Percentiles rank a stretch among this genome's conserved stretches.
Evolutionary conservation across 2,888 invertebrate genomes (phyloP).

Genomic region (Agonopterix heracliana): DNA sequence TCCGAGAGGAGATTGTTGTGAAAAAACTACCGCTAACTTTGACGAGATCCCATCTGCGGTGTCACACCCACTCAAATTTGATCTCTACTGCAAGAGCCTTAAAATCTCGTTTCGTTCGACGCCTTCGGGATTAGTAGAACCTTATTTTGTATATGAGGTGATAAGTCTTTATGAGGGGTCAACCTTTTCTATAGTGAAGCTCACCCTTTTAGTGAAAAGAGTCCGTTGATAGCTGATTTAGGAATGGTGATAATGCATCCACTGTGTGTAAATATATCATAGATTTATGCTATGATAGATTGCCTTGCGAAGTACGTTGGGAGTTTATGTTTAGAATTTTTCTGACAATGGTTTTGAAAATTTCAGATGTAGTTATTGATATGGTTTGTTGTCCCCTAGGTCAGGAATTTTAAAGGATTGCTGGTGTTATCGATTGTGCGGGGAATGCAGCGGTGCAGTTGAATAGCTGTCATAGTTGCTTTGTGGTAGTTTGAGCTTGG

Average conservation of each 20-base stretch:
- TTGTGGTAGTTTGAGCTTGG: constrained; percentile 35
- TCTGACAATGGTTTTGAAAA: constrained; percentile 24
- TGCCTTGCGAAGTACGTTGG: constrained; percentile 37
- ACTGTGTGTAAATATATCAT: constrained; percentile 73
- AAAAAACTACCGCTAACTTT: constrained; percentile 73
- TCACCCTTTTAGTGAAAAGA: constrained; percentile 77
- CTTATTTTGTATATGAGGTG: constrained; percentile 77
- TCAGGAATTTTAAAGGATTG: constrained; percentile 40
- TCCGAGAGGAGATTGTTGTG: constrained; percentile 75
- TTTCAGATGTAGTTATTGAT: constrained; percentile 7
- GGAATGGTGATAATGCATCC: constrained; percentile 72
- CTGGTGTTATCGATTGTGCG: constrained; percentile 23
- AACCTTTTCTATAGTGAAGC: constrained; percentile 74
- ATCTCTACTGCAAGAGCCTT: constrained; percentile 36
- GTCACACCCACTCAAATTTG: constrained; percentile 39
- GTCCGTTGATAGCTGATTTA: constrained; percentile 76
- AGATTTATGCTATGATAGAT: constrained; percentile 71
- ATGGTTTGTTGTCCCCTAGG: constrained; percentile 25
- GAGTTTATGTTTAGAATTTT: constrained; percentile 17
- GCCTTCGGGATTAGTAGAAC: constrained; percentile 62
- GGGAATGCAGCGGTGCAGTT: constrained; percentile 22
- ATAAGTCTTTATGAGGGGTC: constrained; percentile 77
- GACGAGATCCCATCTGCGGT: constrained; percentile 61
- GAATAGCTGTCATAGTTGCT: constrained; percentile 55
- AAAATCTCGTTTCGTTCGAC: constrained; percentile 39